Percentiles rank a stretch among this genome's conserved stretches.
Evolutionary conservation across 2,888 invertebrate genomes (phyloP).

Genomic region (Aphidius colemani): DNA sequence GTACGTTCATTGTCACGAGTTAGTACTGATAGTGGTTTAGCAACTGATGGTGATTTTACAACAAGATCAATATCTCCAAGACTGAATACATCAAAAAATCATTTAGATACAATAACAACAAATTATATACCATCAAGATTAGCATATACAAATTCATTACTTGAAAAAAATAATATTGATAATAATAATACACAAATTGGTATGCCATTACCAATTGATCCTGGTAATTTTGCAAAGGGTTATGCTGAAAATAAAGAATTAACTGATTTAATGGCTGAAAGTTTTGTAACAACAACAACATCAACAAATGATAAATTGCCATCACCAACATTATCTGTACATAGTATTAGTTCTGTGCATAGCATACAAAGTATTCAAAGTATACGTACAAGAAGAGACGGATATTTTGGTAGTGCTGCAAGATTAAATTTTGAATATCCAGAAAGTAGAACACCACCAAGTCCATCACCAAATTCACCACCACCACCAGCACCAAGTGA

Average conservation of each 20-base stretch:
- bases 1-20: conserved; percentile 56
- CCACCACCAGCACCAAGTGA: conserved; percentile 83
- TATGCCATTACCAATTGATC: conserved; percentile 63
- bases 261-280: conserved; percentile 61
- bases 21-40: conserved; percentile 65
- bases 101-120: conserved; percentile 51
- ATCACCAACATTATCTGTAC: conserved; percentile 69
- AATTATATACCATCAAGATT: conserved; percentile 60
- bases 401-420: conserved; percentile 64
- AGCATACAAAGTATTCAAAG: conserved; percentile 50
- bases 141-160: conserved; percentile 71
- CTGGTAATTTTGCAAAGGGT: conserved; percentile 66
- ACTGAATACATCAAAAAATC: conserved; percentile 52
- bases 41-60: conserved; percentile 68
- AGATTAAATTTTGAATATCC: conserved; percentile 62
- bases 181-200: conserved; percentile 47
- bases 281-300: conserved; percentile 60
- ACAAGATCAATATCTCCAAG: conserved; percentile 55
- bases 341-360: conserved; percentile 51
- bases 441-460: conserved; percentile 60
- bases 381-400: conserved; percentile 68
- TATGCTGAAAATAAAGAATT: conserved; percentile 62
- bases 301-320: conserved; percentile 64
- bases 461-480: conserved; percentile 70
- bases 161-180: conserved; percentile 53